Conservation (phyloP, 2,888 invertebrate genomes). For the Ochlodes sylvanus region DNA sequence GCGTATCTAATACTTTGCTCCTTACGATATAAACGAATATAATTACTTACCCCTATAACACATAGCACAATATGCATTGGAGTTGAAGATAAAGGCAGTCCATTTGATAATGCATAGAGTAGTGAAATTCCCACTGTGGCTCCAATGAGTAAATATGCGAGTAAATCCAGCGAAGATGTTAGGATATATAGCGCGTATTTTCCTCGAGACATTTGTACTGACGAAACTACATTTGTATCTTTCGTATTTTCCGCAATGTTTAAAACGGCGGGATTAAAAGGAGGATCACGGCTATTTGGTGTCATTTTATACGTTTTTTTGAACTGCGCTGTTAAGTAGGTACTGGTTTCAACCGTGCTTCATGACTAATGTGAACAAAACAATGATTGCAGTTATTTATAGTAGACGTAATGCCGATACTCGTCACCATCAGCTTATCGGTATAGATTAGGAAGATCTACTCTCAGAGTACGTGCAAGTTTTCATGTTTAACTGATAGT, state of each 20-base stretch:
- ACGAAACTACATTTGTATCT: conserved; percentile 33
- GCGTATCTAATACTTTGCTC: too few relatives aligned
- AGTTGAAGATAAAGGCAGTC: conserved; percentile 56
- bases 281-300: conserved; percentile 49
- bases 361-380: conserved; percentile 33
- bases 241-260: conserved; percentile 32
- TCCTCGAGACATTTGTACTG: conserved; percentile 33
- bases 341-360: conserved; percentile 30
- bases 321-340: conserved; percentile 20
- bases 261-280: conserved; percentile 46
- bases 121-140: conserved; percentile 57
- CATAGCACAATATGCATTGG: conserved; percentile 64
- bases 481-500: conserved; percentile 1
- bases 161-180: conserved; percentile 57
- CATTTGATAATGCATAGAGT: conserved; percentile 56
- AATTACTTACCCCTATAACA: conserved; percentile 69
- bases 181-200: conserved; percentile 58
- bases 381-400: conserved; percentile 42
- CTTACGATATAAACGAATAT: too few relatives aligned
- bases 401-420: conserved; percentile 45
- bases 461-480: not conserved
- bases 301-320: conserved; percentile 50
- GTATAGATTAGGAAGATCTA: conserved; percentile 30
- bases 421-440: conserved; percentile 49
- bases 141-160: conserved; percentile 67